Evolutionary conservation across 2,113 vertebrate species (phyloP).

Genomic region (Xenus cinereus): DNA sequence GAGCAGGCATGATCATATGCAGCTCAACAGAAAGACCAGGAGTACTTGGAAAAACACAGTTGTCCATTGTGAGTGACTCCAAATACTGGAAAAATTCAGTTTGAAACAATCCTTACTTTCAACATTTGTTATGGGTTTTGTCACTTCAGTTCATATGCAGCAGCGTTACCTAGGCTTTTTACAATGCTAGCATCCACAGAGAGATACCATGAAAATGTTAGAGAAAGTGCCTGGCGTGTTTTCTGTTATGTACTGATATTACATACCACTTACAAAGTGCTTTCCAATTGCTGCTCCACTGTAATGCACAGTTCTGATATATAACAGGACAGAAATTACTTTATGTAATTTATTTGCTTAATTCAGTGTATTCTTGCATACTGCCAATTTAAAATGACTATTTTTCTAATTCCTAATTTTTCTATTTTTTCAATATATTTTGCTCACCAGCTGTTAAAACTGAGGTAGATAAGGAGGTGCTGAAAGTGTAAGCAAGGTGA

Average conservation of each 20-base stretch:
- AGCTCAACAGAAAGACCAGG: not conserved
- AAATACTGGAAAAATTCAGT: not conserved
- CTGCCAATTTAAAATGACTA: not conserved
- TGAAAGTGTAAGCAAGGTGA: not conserved
- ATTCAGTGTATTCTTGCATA: not conserved
- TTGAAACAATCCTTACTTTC: not conserved
- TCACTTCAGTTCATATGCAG: not conserved
- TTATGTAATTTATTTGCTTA: not conserved
- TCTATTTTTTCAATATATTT: not conserved
- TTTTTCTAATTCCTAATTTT: not conserved
- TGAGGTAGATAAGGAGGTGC: not conserved
- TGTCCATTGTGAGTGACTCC: not conserved
- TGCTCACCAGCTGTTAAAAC: not conserved
- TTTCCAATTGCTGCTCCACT: not conserved
- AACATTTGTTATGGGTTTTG: not conserved
- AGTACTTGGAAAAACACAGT: not conserved
- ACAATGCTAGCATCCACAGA: not conserved
- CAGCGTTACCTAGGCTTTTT: not conserved
- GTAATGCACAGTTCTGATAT: not conserved
- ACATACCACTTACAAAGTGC: not conserved
- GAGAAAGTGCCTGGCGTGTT: not conserved
- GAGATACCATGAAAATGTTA: not conserved
- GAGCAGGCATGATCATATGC: not conserved
- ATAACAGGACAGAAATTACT: not conserved
- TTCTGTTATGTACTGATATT: not conserved